Base-by-base conservation (phyloP, 2,888 invertebrate species). In the Escarpia spicata region DNA sequence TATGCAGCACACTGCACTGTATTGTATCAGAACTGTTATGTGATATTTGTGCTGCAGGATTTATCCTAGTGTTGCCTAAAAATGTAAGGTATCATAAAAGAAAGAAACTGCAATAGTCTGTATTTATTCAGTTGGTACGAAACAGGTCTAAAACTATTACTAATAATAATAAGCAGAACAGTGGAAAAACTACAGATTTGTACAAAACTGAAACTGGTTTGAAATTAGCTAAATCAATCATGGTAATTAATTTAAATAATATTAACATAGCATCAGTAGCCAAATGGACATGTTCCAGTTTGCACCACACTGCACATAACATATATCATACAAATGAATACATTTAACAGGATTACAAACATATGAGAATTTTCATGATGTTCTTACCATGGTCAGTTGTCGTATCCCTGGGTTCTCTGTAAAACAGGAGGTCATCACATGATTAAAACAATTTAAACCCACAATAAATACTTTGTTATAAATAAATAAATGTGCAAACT, bases 371-470 rank as follows among this genome's bases (percentile, higher is more conserved):
- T 60, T 60, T 60, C 60, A 60, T 12, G 15, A 26, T 89, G 45
- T 15, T 94, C 94, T 94, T 94, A 96, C 96, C 98, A 92, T 98
- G 97, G 96, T 99, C 98, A 26, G 98, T 96, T 0, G 97, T 97
- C 95, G 98, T 98, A 96, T 99, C 98, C 93, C 98, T 98, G 43
- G 97, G 98, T 94, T 98, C 98, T 45, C 96, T 96, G 94, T 89
- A 95, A 94, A 91, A 91, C 92, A 91, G 91, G 94, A 94, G 92
- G 92, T 89, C 92, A 90, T 19, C 4, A n/a, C n/a, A n/a, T 26
- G 75, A 75, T 75, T 75, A 4, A 2, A 75, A n/a, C 75, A 75
- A 52, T 12, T 52, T n/a, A 75, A 26, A n/a, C 75, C 52, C 6
- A 52, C 52, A 52, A 52, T 52, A 9, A 52, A 52, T 52, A 52